These are phyloP conservation scores for Gallinago stenura DNA, from an alignment of 2,797 vertebrate species.

Conservation along the genomic window DNA sequence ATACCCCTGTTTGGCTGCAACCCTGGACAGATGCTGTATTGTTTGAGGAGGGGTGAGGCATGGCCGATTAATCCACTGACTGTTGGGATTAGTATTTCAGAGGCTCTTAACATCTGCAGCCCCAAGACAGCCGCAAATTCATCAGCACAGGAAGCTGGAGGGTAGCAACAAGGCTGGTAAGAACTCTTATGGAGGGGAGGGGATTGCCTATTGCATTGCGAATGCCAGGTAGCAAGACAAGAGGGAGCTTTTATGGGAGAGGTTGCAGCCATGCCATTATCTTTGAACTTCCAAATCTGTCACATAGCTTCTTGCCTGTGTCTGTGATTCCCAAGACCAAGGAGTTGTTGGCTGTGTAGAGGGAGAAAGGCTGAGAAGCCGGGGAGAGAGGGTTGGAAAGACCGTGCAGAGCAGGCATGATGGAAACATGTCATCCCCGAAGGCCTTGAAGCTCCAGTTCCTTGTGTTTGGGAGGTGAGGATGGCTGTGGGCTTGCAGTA, in stretches of 20 bases:
- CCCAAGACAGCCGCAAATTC: slow-evolving; percentile 25
- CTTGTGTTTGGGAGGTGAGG: background rate
- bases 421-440: background rate
- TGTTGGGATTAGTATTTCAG: slow-evolving; percentile 61
- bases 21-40: slow-evolving; percentile 52
- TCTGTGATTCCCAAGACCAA: background rate
- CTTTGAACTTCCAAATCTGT: background rate
- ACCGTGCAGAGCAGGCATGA: background rate
- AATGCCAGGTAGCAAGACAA: background rate
- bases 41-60: slow-evolving; percentile 27
- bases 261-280: background rate
- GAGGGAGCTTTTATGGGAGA: background rate
- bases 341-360: background rate
- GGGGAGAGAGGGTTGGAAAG: background rate
- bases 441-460: background rate
- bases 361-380: background rate
- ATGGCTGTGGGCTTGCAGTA: background rate
- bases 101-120: slow-evolving; percentile 60
- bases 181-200: background rate
- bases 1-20: background rate
- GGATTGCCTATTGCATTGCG: background rate
- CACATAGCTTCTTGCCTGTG: background rate
- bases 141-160: background rate
- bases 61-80: slow-evolving; percentile 47
- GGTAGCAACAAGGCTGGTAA: slow-evolving; percentile 54